Conservation (phyloP, 2,888 invertebrate genomes). For the Temnothorax ravouxi region DNA sequence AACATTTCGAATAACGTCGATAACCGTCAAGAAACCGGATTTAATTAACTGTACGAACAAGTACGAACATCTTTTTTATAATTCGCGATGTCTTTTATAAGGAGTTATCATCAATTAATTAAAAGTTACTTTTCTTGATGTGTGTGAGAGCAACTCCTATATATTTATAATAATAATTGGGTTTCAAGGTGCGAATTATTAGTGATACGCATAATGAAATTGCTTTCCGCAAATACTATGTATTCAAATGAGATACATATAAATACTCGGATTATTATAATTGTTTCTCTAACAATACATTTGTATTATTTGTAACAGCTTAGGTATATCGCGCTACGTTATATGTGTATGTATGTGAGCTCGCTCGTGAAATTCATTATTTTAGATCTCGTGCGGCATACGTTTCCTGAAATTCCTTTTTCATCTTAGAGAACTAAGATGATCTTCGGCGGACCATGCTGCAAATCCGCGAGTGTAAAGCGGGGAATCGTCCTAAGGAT, state of each 20-base stretch:
- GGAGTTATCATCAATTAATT: not conserved
- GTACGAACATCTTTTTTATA: not conserved
- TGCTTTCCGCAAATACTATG: not conserved
- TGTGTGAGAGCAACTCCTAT: not conserved
- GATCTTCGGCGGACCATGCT: not conserved
- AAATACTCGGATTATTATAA: not conserved
- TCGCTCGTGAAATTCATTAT: not conserved
- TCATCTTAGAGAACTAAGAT: not conserved
- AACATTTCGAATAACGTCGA: not conserved
- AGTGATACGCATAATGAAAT: not conserved
- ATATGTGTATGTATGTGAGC: not conserved
- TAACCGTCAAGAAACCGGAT: not conserved
- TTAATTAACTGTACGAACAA: not conserved
- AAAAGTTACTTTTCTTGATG: not conserved
- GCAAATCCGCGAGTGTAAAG: constrained; percentile 26
- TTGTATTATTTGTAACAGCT: not conserved
- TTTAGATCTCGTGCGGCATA: not conserved
- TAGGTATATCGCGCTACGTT: not conserved
- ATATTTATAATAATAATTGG: not conserved
- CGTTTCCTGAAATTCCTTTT: not conserved
- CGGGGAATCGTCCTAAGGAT: constrained; percentile 32
- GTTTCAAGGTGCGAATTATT: not conserved
- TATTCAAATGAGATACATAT: not conserved
- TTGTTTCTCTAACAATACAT: not conserved
- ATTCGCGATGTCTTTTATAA: not conserved